A percentile compares a stretch with the other conserved stretches of the same genome.
Conservation (phyloP, 2,797 vertebrate species). For the Gymnopithys bicolor region DNA sequence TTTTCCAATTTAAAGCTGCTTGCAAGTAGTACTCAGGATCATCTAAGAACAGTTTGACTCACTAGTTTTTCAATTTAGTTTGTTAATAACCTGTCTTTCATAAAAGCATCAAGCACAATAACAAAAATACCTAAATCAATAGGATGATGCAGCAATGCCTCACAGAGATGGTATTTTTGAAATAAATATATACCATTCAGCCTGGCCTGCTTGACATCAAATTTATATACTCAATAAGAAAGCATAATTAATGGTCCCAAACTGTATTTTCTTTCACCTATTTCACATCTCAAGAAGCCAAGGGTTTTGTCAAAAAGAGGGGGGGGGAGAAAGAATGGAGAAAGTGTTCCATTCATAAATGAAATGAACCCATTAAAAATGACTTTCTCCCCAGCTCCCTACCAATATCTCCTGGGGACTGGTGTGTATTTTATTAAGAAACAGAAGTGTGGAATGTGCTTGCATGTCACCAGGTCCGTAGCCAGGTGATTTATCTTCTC, state of each 20-base stretch:
- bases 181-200: constrained; percentile 80
- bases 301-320: constrained; percentile 41
- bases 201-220: constrained; percentile 73
- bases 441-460: neutral
- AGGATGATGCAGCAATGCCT: constrained; percentile 77
- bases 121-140: constrained; percentile 82
- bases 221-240: constrained; percentile 82
- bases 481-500: constrained; percentile 14
- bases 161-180: constrained; percentile 79
- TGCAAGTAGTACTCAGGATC: constrained; percentile 61
- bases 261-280: constrained; percentile 75
- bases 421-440: constrained; percentile 52
- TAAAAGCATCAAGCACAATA: constrained; percentile 81
- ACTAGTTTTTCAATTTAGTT: constrained; percentile 83
- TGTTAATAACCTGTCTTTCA: constrained; percentile 82
- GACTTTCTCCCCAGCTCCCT: neutral
- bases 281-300: constrained; percentile 72
- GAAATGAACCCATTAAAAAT: constrained; percentile 63
- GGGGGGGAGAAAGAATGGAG: neutral
- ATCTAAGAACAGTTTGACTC: constrained; percentile 73
- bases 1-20: constrained; percentile 73
- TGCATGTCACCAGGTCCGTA: neutral
- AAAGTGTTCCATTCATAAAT: constrained; percentile 65
- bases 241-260: constrained; percentile 79
- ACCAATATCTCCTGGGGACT: constrained; percentile 1